Evolutionary conservation across 2,888 invertebrate genomes (phyloP).

Genomic region (Rhagonycha lutea): DNA sequence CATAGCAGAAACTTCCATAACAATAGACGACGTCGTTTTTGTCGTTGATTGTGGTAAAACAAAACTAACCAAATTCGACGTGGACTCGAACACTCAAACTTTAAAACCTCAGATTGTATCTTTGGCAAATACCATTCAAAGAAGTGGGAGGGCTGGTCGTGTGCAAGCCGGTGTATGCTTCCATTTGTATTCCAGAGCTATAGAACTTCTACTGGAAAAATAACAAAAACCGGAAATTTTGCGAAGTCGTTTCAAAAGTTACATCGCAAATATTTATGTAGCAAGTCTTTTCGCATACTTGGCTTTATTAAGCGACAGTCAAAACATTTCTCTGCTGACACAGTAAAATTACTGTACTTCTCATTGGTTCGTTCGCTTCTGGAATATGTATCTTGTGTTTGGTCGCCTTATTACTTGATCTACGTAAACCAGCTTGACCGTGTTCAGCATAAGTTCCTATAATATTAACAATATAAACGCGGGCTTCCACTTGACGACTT

Average conservation of each 20-base stretch:
- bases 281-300: too few relatives aligned
- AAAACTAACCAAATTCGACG: conserved; percentile 77
- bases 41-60: conserved; percentile 87
- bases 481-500: too few relatives aligned
- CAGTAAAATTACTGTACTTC: too few relatives aligned
- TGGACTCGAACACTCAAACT: conserved; percentile 72
- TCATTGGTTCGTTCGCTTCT: too few relatives aligned
- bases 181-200: conserved; percentile 74
- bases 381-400: too few relatives aligned
- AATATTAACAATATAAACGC: too few relatives aligned
- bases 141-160: conserved; percentile 86
- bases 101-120: conserved; percentile 79
- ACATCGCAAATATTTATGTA: too few relatives aligned
- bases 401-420: too few relatives aligned
- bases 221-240: conserved; percentile 84
- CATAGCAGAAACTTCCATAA: conserved; percentile 95
- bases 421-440: too few relatives aligned
- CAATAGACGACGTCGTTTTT: conserved; percentile 92
- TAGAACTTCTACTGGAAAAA: conserved; percentile 65
- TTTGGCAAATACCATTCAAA: conserved; percentile 82
- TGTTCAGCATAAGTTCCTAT: too few relatives aligned
- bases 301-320: too few relatives aligned
- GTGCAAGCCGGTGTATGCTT: conserved; percentile 87
- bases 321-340: too few relatives aligned
- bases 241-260: conserved; percentile 65